Conservation (phyloP, 2,888 invertebrate species). For the Sinodicranocentrus sp. region DNA sequence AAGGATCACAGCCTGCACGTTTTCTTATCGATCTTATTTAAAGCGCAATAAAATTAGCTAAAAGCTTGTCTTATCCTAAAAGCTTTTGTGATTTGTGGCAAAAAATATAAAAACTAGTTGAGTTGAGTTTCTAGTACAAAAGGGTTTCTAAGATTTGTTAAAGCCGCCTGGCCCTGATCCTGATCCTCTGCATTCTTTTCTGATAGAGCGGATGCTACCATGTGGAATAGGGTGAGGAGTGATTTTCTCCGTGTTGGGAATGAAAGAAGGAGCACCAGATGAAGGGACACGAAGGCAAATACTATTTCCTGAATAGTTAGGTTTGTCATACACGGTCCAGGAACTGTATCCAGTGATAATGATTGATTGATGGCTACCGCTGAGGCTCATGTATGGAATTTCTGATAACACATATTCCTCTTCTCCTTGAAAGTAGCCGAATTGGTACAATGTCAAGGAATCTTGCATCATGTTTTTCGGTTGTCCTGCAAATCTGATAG, state of each 20-base stretch:
- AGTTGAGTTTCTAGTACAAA: too few species aligned
- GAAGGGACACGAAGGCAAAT: conserved; percentile 43
- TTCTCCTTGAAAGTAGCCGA: conserved; percentile 70
- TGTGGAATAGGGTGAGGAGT: conserved; percentile 31
- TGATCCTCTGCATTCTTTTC: conserved; percentile 47
- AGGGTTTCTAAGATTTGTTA: too few species aligned
- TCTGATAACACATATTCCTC: conserved; percentile 61
- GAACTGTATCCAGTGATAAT: conserved; percentile 59
- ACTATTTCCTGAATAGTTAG: conserved; percentile 62
- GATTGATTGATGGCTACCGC: conserved; percentile 41
- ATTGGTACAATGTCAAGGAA: conserved; percentile 67
- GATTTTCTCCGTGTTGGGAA: conserved; percentile 29
- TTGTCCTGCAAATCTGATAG: conserved; percentile 62
- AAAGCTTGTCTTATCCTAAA: too few species aligned
- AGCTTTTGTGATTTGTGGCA: too few species aligned
- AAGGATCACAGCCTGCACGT: too few species aligned
- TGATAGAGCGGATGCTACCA: conserved; percentile 55
- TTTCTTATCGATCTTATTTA: too few species aligned
- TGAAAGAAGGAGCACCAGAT: conserved; percentile 48
- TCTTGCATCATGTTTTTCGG: conserved; percentile 52
- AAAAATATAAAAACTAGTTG: too few species aligned
- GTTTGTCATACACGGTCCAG: conserved; percentile 69
- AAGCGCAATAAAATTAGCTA: too few species aligned
- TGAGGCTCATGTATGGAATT: conserved; percentile 18
- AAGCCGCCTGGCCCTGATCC: too few species aligned